phyloP scores from a whole-genome alignment of 2,113 vertebrate species.

The Mastomys coucha region DNA sequence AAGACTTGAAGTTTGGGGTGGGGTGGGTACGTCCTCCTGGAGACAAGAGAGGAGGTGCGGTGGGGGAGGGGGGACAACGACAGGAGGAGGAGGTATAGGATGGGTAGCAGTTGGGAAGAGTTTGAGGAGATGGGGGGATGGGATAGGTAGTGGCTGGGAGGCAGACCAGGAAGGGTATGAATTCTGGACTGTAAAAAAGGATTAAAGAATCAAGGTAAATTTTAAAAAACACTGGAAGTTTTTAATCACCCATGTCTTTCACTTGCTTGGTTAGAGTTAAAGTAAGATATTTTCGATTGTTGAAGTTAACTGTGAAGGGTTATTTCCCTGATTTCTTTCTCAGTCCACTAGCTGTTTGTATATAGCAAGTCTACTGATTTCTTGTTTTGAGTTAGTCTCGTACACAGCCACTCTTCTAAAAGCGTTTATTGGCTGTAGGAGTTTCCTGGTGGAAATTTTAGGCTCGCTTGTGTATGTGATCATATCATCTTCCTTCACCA shows the following conservation, averaged over 20 bases:
- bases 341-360: not conserved
- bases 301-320: not conserved
- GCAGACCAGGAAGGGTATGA: too few relatives aligned
- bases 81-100: too few relatives aligned
- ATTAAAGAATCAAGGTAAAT: too few relatives aligned
- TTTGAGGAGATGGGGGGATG: too few relatives aligned
- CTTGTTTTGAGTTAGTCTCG: not conserved
- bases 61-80: too few relatives aligned
- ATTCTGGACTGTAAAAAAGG: too few relatives aligned
- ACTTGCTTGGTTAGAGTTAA: not conserved
- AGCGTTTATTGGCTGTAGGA: not conserved
- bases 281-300: not conserved
- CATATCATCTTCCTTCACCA: not conserved
- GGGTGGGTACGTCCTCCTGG: too few relatives aligned
- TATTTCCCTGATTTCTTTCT: not conserved
- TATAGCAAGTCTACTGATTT: not conserved
- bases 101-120: too few relatives aligned
- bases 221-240: not conserved
- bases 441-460: not conserved
- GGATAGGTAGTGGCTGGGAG: too few relatives aligned
- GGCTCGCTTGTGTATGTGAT: not conserved
- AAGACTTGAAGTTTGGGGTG: not conserved
- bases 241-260: not conserved
- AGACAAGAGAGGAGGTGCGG: too few relatives aligned
- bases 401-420: not conserved